Base-by-base conservation (phyloP, 2,888 invertebrate species). In the Nipponacmea schrenckii region DNA sequence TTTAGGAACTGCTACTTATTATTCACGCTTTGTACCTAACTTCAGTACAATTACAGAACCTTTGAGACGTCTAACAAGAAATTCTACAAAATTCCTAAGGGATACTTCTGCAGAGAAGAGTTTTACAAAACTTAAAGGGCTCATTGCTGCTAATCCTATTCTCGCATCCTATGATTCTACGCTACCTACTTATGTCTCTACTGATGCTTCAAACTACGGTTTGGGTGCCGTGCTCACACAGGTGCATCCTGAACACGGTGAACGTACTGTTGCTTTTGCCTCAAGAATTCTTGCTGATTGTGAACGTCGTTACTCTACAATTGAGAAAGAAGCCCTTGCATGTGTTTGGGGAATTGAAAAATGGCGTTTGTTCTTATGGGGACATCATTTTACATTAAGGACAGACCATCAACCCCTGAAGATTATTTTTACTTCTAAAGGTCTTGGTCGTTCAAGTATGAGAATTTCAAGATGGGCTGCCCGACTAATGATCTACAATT, bases 291-390 rank as follows among this genome's bases (percentile, higher is more conserved):
- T 50, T 50, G 2, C 31, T 31, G 50, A 50, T 15, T 50, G 50
- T 15, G 50, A 50, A 50, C 50, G 50, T n/a, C 50, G 15, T 10
- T 50, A 50, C 12, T 50, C n/a, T 50, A n/a, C 50, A 7, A 50
- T 50, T 20, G 50, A 50, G 50, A 50, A 50, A 20, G 50, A 50
- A 0, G 50, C 14, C 50, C 50, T 50, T n/a, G 50, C n/a, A 1
- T 50, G 50, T 50, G 50, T 50, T 50, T 50, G 50, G 50, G 50
- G 50, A n/a, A 15, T 50, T n/a, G 50, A 50, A 50, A n/a, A 50
- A 15, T 50, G 50, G 50, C n/a, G 50, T 50, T n/a, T 50, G 50
- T 50, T 50, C 50, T 17, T 50, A 50, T 50, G 50, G 50, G 50
- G n/a, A 48, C n/a, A 15, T 50, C 5, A 50, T n/a, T 50, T 50